A percentile compares a stretch with the other conserved stretches of the same genome.
Evolutionary conservation across 2,888 invertebrate genomes (phyloP).

Genomic region (Tetragonisca angustula): DNA sequence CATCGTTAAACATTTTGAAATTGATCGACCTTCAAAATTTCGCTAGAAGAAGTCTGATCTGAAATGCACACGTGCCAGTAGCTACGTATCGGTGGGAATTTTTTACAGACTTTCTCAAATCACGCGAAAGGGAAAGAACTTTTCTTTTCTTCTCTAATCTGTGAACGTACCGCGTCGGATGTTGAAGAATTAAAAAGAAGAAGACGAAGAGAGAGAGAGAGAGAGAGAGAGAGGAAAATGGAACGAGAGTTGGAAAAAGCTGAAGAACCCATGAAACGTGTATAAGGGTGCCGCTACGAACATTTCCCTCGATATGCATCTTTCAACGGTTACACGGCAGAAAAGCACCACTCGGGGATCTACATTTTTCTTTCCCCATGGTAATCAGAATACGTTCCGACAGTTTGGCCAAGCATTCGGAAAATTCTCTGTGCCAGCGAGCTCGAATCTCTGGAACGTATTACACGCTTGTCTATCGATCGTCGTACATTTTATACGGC

Average conservation of each 20-base stretch:
- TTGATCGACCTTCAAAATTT: background rate
- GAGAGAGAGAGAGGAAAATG: no score
- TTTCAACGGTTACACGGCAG: constrained; percentile 31
- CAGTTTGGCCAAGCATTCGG: constrained; percentile 1
- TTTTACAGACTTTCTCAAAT: background rate
- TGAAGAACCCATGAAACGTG: background rate
- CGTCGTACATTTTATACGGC: no score
- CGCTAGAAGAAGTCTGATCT: background rate
- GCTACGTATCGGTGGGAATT: no score
- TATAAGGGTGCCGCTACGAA: constrained; percentile 3
- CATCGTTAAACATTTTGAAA: background rate
- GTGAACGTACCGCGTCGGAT: background rate
- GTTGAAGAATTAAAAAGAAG: background rate
- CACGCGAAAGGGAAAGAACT: background rate
- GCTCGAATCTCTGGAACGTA: background rate
- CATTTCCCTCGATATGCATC: constrained; percentile 36
- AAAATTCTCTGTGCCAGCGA: background rate
- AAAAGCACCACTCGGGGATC: constrained; percentile 17
- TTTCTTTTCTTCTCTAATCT: background rate
- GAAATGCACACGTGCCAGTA: background rate
- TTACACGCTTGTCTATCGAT: background rate
- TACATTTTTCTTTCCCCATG: constrained; percentile 27
- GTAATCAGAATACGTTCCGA: constrained; percentile 19
- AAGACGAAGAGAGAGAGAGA: background rate
- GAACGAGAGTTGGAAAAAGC: background rate